Evolutionary conservation across 2,888 invertebrate genomes (phyloP), one percentile per base, ranked within the genome.

Genomic region (Bombylius discolor): DNA sequence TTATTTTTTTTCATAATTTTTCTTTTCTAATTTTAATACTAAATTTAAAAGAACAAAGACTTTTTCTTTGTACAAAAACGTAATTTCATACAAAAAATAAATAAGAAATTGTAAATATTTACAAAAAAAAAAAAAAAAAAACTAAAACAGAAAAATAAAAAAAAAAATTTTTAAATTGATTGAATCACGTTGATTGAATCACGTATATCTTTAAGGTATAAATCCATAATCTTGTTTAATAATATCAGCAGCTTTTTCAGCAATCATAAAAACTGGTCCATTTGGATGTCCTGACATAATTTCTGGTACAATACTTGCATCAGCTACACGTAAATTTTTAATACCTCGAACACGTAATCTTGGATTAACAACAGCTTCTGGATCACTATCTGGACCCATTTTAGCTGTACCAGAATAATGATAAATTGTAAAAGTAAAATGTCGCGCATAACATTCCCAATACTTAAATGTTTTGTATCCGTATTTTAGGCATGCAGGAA

Each of bases 351-450:
- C 79, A 33, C 76, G 66, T 11, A 79, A 64, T 56, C 78, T 74
- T 5, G 81, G 79, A 67, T 84, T 82, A 0, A 86, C 84, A 0
- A 86, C 82, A 0, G 84, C 81, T 0, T 73, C 70, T 0, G 78
- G 74, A 68, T 84, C 83, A 1, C 66, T 70, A 33, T 64, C 65
- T 0, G 83, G 80, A 0, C 84, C 84, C 85, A 85, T 85, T 62
- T 81, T 81, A 59, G 79, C 77, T 0, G 83, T 83, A 1, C 82
- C 81, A 33, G 74, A 71, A 44, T 83, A 83, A 63, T 84, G 83
- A 62, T 83, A 81, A 64, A 82, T 76, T 56, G 83, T 82, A 13
- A 78, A 75, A 0, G 83, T 80, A 47, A 81, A 69, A 58, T 82
- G 79, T 14, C 79, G 76, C 8, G 80, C 73, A 32, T 81, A 81